Conservation (phyloP, 2,113 vertebrate species). For the Sinocyclocheilus anshuiensis region DNA sequence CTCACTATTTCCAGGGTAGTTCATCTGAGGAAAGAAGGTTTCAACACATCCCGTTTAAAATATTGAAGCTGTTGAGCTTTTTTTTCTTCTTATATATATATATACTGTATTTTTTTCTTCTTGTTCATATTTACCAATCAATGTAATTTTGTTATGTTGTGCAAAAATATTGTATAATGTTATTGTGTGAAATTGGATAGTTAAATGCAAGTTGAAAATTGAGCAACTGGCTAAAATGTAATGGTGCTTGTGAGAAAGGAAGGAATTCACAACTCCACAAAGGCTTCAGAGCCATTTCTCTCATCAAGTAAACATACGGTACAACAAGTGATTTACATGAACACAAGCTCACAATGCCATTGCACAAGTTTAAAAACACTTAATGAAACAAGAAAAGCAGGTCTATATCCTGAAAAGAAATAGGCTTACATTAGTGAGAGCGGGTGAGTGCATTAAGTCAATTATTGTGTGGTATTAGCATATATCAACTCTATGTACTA, state of each 20-base stretch:
- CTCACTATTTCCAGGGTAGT: constrained; percentile 5
- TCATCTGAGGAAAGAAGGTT: not conserved
- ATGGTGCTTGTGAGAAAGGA: too few relatives aligned
- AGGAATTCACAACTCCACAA: too few relatives aligned
- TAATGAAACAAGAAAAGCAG: not conserved
- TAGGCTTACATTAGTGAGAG: not conserved
- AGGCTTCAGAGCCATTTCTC: not conserved
- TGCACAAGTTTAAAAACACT: not conserved
- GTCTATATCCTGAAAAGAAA: not conserved
- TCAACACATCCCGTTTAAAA: too few relatives aligned
- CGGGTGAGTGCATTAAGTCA: not conserved
- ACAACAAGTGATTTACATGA: not conserved
- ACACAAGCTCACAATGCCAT: not conserved
- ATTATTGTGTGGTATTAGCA: not conserved
- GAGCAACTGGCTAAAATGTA: too few relatives aligned
- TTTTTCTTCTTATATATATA: too few relatives aligned
- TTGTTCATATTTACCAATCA: too few relatives aligned
- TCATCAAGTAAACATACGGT: not conserved
- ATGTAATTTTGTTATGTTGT: too few relatives aligned
- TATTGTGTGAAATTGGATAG: too few relatives aligned
- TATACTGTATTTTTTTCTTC: too few relatives aligned
- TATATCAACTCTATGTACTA: not conserved
- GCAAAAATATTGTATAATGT: too few relatives aligned
- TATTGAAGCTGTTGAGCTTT: too few relatives aligned
- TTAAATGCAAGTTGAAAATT: too few relatives aligned